Evolutionary conservation across 2,797 vertebrate species (phyloP), one percentile per base, ranked within the genome.

Genomic region (Dermochelys coriacea): DNA sequence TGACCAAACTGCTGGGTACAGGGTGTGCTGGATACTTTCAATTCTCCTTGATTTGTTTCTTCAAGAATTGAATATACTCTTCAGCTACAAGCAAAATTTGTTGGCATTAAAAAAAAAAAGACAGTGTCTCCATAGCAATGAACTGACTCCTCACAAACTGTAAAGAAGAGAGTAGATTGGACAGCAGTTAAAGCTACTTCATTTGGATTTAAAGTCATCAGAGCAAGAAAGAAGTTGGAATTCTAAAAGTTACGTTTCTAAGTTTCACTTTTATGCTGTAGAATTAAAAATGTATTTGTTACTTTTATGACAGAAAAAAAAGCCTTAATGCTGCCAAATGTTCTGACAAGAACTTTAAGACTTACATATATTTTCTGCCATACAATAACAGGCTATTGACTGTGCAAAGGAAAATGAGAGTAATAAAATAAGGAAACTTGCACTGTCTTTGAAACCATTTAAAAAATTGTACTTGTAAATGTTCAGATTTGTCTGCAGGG

Each of bases 1-100:
- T 88, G 93, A 94, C 92, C 50, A 55, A 50, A 19, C 0, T 88
- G 90, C 95, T 93, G 95, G 95, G 87, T 78, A 83, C 10, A 27
- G 68, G 34, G 4, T 54, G 80, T 80, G 84, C 93, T 34, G 95
- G 82, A 82, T 71, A 93, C 77, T 75, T 89, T 50, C 25, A 37
- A 5, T 80, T 94, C 41, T 90, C 50, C 29, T 86, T 18, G 9
- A 25, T 25, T 93, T 37, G 87, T 45, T 79, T 10, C 47, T 8
- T 4, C 71, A 27, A n/a, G 0, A 0, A 16, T 5, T 7, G 27
- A 0, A 6, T 6, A 77, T 75, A 82, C 5, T 12, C 51, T 52
- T 4, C 49, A 15, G 12, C 0, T 0, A 49, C 10, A 45, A 49
- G 49, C 31, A 2, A n/a, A 3, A 0, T 5, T 74, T 74, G 81